Percentiles rank a stretch among this genome's conserved stretches.
Conservation (phyloP, 2,113 vertebrate species). For the Oplegnathus fasciatus region DNA sequence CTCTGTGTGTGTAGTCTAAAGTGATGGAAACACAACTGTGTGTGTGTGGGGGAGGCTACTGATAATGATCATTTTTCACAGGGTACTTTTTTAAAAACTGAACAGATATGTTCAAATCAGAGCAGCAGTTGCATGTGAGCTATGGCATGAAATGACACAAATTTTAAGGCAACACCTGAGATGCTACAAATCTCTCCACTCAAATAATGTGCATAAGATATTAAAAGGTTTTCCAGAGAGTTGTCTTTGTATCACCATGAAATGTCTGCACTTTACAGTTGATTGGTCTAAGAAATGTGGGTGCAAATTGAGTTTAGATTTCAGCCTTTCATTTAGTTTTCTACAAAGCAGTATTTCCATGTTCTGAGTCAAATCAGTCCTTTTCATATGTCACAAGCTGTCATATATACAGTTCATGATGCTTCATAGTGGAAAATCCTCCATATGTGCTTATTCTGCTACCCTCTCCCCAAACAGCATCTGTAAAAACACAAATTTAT, state of each 20-base stretch:
- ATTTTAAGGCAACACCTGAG: no score
- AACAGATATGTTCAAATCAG: no score
- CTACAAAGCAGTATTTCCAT: no score
- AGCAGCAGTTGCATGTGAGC: no score
- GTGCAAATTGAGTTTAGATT: not conserved
- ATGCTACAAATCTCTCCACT: not conserved
- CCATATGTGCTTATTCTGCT: not conserved
- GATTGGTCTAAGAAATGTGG: not conserved
- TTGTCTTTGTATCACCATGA: not conserved
- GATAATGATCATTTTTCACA: no score
- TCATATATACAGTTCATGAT: not conserved
- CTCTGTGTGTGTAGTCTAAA: no score
- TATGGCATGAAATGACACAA: no score
- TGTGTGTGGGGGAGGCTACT: no score
- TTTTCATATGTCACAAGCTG: not conserved
- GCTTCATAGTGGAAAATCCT: not conserved
- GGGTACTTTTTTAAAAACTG: no score
- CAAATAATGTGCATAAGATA: not conserved
- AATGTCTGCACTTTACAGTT: not conserved
- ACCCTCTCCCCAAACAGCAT: not conserved
- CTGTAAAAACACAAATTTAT: not conserved
- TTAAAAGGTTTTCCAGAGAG: not conserved
- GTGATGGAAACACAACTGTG: no score
- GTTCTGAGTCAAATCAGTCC: not conserved
- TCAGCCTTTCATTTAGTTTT: no score